A percentile compares a stretch with the other conserved stretches of the same genome.
phyloP scores from a whole-genome alignment of 2,888 invertebrate genomes.

The Ectemnius lituratus region DNA sequence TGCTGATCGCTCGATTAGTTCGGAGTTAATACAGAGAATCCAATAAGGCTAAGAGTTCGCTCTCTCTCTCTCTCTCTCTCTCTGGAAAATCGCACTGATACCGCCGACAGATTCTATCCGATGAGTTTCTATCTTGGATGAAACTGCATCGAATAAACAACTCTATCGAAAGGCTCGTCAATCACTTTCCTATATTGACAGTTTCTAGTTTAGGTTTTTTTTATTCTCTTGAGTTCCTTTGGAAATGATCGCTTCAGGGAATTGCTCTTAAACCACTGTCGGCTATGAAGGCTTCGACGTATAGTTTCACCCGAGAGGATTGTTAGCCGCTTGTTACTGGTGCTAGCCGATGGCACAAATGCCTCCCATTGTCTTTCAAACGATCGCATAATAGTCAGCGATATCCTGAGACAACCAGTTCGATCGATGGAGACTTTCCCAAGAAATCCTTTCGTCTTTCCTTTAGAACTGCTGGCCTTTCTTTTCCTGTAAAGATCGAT shows the following conservation, averaged over 20 bases:
- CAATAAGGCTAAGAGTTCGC: neutral
- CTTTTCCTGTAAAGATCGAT: neutral
- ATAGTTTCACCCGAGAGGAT: constrained; percentile 31
- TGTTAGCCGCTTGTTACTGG: constrained; percentile 55
- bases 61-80: neutral
- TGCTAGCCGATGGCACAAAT: constrained; percentile 43
- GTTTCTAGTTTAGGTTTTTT: too few relatives aligned
- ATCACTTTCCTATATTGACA: too few relatives aligned
- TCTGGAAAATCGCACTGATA: neutral
- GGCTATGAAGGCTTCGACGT: neutral
- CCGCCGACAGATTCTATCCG: neutral
- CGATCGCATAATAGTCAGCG: constrained; percentile 19
- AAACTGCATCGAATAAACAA: too few relatives aligned
- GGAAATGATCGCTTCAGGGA: too few relatives aligned
- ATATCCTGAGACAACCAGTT: constrained; percentile 3
- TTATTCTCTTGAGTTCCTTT: too few relatives aligned
- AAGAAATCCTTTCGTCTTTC: constrained; percentile 1
- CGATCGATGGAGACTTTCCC: constrained; percentile 38
- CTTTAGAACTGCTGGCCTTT: neutral
- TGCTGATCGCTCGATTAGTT: constrained; percentile 2
- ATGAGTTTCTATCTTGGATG: too few relatives aligned
- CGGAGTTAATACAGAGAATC: neutral
- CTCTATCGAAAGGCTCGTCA: too few relatives aligned
- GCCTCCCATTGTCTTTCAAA: constrained; percentile 23
- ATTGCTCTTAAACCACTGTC: too few relatives aligned